Base-by-base conservation (phyloP, 2,797 vertebrate genomes). In the Gobionotothen gibberifrons region DNA sequence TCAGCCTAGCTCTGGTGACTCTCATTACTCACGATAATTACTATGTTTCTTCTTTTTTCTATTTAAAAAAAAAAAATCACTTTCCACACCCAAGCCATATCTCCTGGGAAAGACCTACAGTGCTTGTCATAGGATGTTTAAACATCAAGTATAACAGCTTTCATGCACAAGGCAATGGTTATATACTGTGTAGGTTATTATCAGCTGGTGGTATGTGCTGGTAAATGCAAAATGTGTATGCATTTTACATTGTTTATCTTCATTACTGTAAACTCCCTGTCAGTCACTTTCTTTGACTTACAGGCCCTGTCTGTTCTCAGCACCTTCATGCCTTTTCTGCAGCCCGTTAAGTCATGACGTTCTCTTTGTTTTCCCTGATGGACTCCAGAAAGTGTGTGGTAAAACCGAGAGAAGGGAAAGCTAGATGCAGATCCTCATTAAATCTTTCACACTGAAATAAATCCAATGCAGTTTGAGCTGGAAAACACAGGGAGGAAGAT, bases 361-460 rank as follows among this genome's bases (percentile, higher is more conserved):
- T 82, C 55, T 66, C 59, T 75, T 71, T 46, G 51, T 75, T 72
- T 81, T 22, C 72, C 17, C 46, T 81, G 84, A 88, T 82, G 67
- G 63, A 69, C 78, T 85, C 78, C 83, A 83, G 81, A 85, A 76
- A 78, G 61, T 84, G 69, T 83, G 76, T 61, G 56, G 71, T 78
- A 73, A 69, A 81, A 55, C 40, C 11, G 1, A 65, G 69, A 77
- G 44, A 53, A 9, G 42, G 69, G 82, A 59, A 90, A 90, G 92
- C 71, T 69, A 74, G 52, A 87, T 90, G 75, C 91, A 91, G 86
- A 89, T 83, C 69, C 78, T 87, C 83, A 81, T 83, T 89, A 90
- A 88, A 83, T 85, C 58, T 81, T 69, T 79, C 66, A 55, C 77
- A 78, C 64, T 72, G 40, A 78, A 76, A 83, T 82, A 85, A 90